phyloP scores from a whole-genome alignment of 2,113 vertebrate species.

The Toxotes jaculatrix region DNA sequence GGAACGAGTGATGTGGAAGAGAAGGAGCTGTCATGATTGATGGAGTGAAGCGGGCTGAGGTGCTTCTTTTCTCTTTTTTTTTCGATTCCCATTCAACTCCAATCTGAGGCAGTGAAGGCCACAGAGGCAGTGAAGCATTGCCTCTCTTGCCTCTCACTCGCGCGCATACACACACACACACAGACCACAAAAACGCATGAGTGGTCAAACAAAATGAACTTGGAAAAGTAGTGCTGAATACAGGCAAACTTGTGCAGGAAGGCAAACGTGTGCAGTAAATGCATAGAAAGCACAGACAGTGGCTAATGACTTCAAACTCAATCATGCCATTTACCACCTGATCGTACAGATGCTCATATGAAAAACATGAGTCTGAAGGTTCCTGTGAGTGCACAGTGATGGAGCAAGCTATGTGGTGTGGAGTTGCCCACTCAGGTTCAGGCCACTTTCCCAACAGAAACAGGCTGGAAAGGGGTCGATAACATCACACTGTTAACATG shows the following conservation, averaged over 20 bases:
- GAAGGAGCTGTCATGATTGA: constrained; percentile 81
- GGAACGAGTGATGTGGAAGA: constrained; percentile 73
- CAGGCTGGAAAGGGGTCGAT: constrained; percentile 66
- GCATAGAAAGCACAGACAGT: constrained; percentile 16
- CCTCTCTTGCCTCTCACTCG: constrained; percentile 8
- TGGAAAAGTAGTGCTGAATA: constrained; percentile 66
- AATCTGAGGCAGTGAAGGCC: constrained; percentile 73
- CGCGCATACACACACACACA: constrained; percentile 38
- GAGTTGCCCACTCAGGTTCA: constrained; percentile 65
- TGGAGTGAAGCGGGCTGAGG: constrained; percentile 78
- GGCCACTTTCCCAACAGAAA: constrained; percentile 57
- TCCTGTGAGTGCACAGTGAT: constrained; percentile 17
- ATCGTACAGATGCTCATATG: constrained; percentile 14
- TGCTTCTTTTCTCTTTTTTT: constrained; percentile 65
- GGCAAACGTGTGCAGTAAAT: constrained; percentile 52
- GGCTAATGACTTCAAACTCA: constrained; percentile 45
- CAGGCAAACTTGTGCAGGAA: constrained; percentile 55
- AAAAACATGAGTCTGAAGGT: constrained; percentile 33
- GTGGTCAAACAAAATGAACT: constrained; percentile 76
- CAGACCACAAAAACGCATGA: constrained; percentile 67
- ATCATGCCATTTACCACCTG: constrained; percentile 21
- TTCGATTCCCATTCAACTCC: constrained; percentile 69
- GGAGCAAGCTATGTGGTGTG: constrained; percentile 31
- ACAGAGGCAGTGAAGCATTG: constrained; percentile 68
- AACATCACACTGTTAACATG: constrained; percentile 68